Evolutionary conservation across 1,140 invertebrate species (phyloP).

Genomic region (Pogonognathellus flavescens): DNA sequence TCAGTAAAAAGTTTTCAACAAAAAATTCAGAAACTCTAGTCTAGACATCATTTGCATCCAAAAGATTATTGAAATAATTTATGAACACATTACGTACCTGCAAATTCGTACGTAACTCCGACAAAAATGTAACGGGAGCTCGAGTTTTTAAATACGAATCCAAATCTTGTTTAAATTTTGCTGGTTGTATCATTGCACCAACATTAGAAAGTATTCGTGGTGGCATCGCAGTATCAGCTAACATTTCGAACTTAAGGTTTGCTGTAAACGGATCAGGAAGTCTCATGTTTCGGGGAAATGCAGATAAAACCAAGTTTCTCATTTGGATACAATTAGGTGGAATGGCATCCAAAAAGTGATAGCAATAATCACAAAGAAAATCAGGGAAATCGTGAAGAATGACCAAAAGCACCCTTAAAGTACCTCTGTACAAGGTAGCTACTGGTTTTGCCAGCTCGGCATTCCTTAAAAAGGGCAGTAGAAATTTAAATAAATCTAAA

Average conservation of each 20-base stretch:
- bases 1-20: slow-evolving; percentile 50
- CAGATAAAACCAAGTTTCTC: slow-evolving; percentile 97
- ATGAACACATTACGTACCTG: slow-evolving; percentile 73
- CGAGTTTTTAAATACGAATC: slow-evolving; percentile 96
- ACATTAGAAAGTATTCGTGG: slow-evolving; percentile 94
- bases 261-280: slow-evolving; percentile 98
- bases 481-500: slow-evolving; percentile 95
- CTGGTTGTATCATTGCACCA: slow-evolving; percentile 86
- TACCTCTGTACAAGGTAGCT: slow-evolving; percentile 94
- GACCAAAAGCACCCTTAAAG: slow-evolving; percentile 93
- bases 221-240: slow-evolving; percentile 81
- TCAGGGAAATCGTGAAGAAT: slow-evolving; percentile 99
- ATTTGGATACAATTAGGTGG: slow-evolving; percentile 97
- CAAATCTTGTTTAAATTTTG: slow-evolving; percentile 92
- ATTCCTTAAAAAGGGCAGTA: slow-evolving; percentile 96
- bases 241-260: slow-evolving; percentile 95
- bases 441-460: slow-evolving; percentile 95
- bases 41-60: slow-evolving; percentile 47
- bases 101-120: slow-evolving; percentile 89
- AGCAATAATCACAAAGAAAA: slow-evolving; percentile 98
- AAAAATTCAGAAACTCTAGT: slow-evolving; percentile 57
- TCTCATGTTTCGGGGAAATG: slow-evolving; percentile 97
- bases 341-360: slow-evolving; percentile 99
- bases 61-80: background rate
- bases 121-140: slow-evolving; percentile 94